phyloP scores from a whole-genome alignment of 2,113 vertebrate species.

The Pteropus alecto region DNA sequence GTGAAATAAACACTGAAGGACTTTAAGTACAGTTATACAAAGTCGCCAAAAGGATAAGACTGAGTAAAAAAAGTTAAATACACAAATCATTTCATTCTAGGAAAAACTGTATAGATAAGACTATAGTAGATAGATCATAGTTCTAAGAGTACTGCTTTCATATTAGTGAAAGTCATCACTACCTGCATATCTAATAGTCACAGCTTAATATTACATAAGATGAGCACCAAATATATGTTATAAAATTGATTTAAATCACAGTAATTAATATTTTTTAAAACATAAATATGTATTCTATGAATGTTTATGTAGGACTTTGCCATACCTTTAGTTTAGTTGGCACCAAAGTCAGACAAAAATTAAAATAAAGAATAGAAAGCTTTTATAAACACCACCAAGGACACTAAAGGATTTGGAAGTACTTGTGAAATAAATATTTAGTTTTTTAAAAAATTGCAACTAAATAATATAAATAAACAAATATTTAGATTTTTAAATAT shows the following conservation, averaged over 20 bases:
- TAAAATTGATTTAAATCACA: neutral
- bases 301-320: neutral
- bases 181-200: neutral
- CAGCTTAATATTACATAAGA: neutral
- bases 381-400: neutral
- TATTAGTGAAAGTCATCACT: neutral
- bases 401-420: neutral
- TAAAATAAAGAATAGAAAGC: neutral
- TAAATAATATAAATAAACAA: slow-evolving; percentile 22
- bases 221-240: neutral
- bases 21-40: neutral
- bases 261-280: neutral
- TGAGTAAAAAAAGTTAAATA: neutral
- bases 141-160: neutral
- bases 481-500: neutral
- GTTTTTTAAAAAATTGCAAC: neutral
- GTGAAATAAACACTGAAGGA: neutral
- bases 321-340: neutral
- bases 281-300: neutral
- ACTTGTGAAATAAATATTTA: slow-evolving; percentile 26
- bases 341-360: neutral
- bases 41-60: neutral
- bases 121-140: neutral
- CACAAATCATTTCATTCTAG: neutral
- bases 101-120: neutral